A percentile compares a stretch with the other conserved stretches of the same genome.
phyloP scores from a whole-genome alignment of 2,888 invertebrate genomes.

The Callimorpha dominula region DNA sequence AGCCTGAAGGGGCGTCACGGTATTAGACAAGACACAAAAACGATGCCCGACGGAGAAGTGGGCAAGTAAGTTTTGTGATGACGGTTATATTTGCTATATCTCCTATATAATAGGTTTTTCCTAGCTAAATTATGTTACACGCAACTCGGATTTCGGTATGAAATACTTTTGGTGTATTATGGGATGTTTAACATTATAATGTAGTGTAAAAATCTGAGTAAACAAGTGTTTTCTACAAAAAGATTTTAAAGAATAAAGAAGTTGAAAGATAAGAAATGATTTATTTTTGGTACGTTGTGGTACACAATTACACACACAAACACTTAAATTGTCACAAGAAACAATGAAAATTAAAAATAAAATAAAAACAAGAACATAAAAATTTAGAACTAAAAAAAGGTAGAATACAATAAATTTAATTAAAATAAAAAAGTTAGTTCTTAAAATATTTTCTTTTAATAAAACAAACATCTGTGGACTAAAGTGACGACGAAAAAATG shows the following conservation, averaged over 20 bases:
- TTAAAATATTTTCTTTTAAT: neutral
- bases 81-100: conserved; percentile 67
- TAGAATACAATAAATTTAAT: too few relatives aligned
- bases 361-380: too few relatives aligned
- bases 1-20: conserved; percentile 81
- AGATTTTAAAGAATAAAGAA: neutral
- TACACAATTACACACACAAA: too few relatives aligned
- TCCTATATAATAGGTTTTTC: conserved; percentile 52
- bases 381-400: too few relatives aligned
- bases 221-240: neutral
- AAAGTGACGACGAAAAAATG: neutral
- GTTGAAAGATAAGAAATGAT: too few relatives aligned
- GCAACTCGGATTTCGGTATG: conserved; percentile 16
- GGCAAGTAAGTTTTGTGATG: conserved; percentile 79
- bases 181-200: neutral
- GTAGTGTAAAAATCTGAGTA: neutral
- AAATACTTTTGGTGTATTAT: conserved; percentile 21
- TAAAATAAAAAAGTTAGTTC: neutral
- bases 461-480: neutral
- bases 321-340: too few relatives aligned
- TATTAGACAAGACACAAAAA: conserved; percentile 87
- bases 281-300: too few relatives aligned
- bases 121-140: conserved; percentile 47
- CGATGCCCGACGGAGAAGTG: conserved; percentile 78
- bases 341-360: too few relatives aligned